Percentiles rank a stretch among this genome's conserved stretches.
Evolutionary conservation across 2,888 invertebrate genomes (phyloP).

Genomic region (Oegoconia quadripuncta): DNA sequence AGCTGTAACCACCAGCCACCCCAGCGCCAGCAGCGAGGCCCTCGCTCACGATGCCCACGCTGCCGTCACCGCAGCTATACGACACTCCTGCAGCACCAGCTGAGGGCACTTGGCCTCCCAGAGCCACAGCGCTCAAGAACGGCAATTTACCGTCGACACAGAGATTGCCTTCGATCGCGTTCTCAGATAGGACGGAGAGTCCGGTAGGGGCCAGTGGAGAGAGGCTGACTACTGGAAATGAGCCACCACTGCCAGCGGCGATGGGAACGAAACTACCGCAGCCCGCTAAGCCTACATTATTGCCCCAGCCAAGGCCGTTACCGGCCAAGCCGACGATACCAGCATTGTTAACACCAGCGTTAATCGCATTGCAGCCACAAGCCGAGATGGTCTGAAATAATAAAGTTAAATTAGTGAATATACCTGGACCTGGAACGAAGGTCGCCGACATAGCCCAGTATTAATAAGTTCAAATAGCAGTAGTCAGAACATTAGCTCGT

Average conservation of each 20-base stretch:
- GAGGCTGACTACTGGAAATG: constrained; percentile 23
- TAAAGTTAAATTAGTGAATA: too few species aligned
- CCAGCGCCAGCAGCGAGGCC: constrained; percentile 2
- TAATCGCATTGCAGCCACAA: too few species aligned
- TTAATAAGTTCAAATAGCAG: too few species aligned
- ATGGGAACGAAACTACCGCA: constrained; percentile 10
- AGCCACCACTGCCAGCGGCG: constrained; percentile 21
- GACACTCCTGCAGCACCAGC: constrained; percentile 29
- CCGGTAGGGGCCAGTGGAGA: constrained; percentile 30
- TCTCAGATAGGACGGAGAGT: constrained; percentile 33
- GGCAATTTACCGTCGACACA: constrained; percentile 29
- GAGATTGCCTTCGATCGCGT: constrained; percentile 32
- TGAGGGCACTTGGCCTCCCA: constrained; percentile 27
- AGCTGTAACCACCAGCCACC: neutral
- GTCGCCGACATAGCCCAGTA: too few species aligned
- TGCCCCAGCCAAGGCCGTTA: constrained; percentile 4
- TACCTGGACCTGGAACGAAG: too few species aligned
- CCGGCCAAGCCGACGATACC: constrained; percentile 2
- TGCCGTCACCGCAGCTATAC: constrained; percentile 31
- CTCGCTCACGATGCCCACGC: constrained; percentile 12
- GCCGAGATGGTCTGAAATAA: too few species aligned
- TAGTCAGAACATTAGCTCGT: too few species aligned
- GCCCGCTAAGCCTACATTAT: too few species aligned
- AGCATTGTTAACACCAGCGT: too few species aligned
- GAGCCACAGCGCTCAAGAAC: constrained; percentile 29